Percentiles rank a stretch among this genome's conserved stretches.
These are phyloP conservation scores for Ascidia mentula DNA, from an alignment of 23 tunicate genomes.

Conservation along the genomic window DNA sequence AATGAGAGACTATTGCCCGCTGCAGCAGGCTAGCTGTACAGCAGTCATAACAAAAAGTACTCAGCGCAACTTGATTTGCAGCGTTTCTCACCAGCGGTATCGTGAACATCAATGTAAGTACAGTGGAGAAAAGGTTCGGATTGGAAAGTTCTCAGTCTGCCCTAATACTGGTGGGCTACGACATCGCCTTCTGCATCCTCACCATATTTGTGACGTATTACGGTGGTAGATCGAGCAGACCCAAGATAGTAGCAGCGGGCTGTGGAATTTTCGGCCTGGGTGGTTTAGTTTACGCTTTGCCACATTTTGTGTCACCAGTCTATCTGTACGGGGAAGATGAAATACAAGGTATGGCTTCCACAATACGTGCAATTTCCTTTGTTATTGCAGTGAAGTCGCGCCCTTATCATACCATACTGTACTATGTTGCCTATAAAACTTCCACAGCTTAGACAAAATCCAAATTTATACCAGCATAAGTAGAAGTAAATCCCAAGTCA, in stretches of 20 bases:
- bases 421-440: no score
- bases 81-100: slow-evolving; percentile 49
- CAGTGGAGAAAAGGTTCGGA: slow-evolving; percentile 72
- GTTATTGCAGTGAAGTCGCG: no score
- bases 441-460: no score
- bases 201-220: slow-evolving; percentile 54
- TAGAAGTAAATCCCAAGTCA: no score
- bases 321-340: slow-evolving; percentile 20
- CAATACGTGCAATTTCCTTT: no score
- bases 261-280: slow-evolving; percentile 33
- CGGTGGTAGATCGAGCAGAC: slow-evolving; percentile 38
- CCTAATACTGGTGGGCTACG: slow-evolving; percentile 45
- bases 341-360: slow-evolving; percentile 14
- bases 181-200: slow-evolving; percentile 70
- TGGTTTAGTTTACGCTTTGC: slow-evolving; percentile 26
- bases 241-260: slow-evolving; percentile 27
- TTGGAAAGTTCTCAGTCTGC: slow-evolving; percentile 55
- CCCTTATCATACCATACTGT: no score
- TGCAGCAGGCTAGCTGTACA: no score
- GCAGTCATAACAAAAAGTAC: no score
- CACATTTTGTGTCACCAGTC: slow-evolving; percentile 30
- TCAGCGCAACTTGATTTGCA: not conserved
- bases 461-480: no score
- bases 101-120: slow-evolving; percentile 62
- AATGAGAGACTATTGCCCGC: no score